A percentile compares a stretch with the other conserved stretches of the same genome.
Conservation (phyloP, 2,797 vertebrate genomes). For the Hydrocynus forskahlii region DNA sequence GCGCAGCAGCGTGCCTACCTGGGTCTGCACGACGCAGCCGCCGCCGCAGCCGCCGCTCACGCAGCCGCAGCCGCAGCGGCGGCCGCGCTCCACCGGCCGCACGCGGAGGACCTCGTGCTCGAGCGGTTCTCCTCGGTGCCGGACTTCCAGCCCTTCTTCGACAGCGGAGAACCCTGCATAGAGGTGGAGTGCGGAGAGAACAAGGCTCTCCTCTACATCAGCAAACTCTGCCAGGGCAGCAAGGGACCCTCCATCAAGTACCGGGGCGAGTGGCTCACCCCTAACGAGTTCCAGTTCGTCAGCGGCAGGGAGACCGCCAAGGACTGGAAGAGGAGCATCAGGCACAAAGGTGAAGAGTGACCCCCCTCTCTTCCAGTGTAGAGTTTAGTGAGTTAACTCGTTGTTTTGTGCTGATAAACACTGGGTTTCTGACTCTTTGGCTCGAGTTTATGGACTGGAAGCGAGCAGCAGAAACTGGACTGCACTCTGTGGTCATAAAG, state of each 20-base stretch:
- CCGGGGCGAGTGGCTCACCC: conserved; percentile 97
- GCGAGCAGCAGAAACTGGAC: too few relatives aligned
- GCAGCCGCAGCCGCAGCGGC: conserved; percentile 76
- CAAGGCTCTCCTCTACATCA: conserved; percentile 95
- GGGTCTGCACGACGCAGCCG: conserved; percentile 84
- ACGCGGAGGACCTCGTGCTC: conserved; percentile 89
- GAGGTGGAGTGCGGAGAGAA: conserved; percentile 99
- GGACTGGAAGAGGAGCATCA: conserved; percentile 98
- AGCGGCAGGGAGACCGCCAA: conserved; percentile 97
- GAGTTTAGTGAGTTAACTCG: too few relatives aligned
- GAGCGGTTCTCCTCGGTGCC: conserved; percentile 92
- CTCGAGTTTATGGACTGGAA: too few relatives aligned
- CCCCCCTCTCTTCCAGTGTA: too few relatives aligned
- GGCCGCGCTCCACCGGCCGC: conserved; percentile 74
- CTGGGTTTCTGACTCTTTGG: too few relatives aligned
- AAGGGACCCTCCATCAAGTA: conserved; percentile 98
- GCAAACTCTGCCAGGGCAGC: conserved; percentile 96
- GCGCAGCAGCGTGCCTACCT: conserved; percentile 89
- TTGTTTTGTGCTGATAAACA: too few relatives aligned
- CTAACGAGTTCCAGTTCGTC: conserved; percentile 99
- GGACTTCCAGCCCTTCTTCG: conserved; percentile 96
- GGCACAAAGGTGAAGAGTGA: conserved; percentile 90
- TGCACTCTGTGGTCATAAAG: conserved; percentile 71
- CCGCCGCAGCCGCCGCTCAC: conserved; percentile 70
- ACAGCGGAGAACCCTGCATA: conserved; percentile 95